Base-by-base conservation (phyloP, 1,140 invertebrate species). In the Rhopalosiphum maidis region DNA sequence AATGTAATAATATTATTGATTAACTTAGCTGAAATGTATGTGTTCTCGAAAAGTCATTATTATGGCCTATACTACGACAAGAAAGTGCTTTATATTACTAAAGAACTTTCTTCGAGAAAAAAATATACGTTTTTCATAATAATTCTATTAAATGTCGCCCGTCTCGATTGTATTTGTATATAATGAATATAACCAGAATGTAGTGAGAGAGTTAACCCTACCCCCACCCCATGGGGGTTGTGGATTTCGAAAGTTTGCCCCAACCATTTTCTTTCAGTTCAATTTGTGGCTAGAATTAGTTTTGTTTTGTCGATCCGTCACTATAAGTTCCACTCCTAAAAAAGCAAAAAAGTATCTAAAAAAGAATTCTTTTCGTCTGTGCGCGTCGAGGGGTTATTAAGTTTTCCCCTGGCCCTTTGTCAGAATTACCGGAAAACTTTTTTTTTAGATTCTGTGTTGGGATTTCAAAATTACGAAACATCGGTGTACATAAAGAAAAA, bases 381-480 rank as follows among this genome's bases (percentile, higher is more conserved):
- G 37, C 25, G 89, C 89, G 89, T 90, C 89, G 89, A 68, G 89
- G 37, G 55, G 89, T 90, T 90, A 90, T 90, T 90, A 90, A 90
- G 89, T 90, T 90, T 90, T 43, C 54, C 89, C 54, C 37, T 30
- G 54, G 54, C 54, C 41, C 55, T 90, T 90, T 90, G 55, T 90
- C 89, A 90, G 37, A 90, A 90, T 90, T 90, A 90, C 89, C 89
- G n/a, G 89, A 23, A 43, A 90, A 90, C 54, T 68, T 90, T 90
- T 90, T 90, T 90, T 89, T 54, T 90, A 37, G 22, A 41, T 90
- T 90, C 23, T 54, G 35, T 89, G 88, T 89, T 37, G 89, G 89
- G 89, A 90, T 90, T 90, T 90, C 55, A 30, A 90, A 90, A 90
- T 90, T 90, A 90, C 89, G 55, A 90, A 60, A 90, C 89, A 90